Base-by-base conservation (phyloP, 64 coral and sea anemone genomes). In the Montipora foliosa region DNA sequence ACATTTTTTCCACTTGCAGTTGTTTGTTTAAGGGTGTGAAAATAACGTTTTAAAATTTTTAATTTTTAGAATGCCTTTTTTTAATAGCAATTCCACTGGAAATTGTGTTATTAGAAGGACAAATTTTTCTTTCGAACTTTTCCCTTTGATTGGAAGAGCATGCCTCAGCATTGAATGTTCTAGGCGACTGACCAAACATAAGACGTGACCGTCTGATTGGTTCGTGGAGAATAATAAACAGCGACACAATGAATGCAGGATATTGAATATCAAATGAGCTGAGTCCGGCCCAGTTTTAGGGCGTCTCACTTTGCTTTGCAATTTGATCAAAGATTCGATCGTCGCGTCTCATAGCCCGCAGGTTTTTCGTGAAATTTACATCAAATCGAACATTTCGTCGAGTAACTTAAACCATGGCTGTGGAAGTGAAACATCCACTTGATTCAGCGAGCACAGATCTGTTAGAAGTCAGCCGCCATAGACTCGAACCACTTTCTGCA, bases 381-480 rank as follows among this genome's bases (percentile, higher is more conserved):
- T 3, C 46, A 44, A 72, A 89, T 86, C 74, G 48, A 67, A 29
- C 88, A 80, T 73, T 79, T 55, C 53, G 90, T 95, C 71, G 24
- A 59, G 77, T 53, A 29, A 77, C 52, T 74, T 60, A 21, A 95
- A 77, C 17, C 75, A 98, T 98, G 96, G 91, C 96, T 70, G 96
- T 98, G 77, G 96, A 93, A 80, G 96, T 98, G 24, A 98, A 98
- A 47, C 96, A 98, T 75, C 96, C 96, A 84, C 93, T 98, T 49
- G 96, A 98, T 91, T 59, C 76, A 74, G 91, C 96, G 13, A 91
- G 91, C 93, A 95, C 93, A 25, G 96, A 98, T 90, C 82, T 98
- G 89, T 58, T 98, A 13, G 96, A 97, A 82, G 96, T 97, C 47
- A 97, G 96, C 82, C 93, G 96, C 75, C 96, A 97, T 75, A 83